A percentile compares a stretch with the other conserved stretches of the same genome.
Conservation (phyloP, 2,888 invertebrate genomes). For the Minunthozetes semirufus region DNA sequence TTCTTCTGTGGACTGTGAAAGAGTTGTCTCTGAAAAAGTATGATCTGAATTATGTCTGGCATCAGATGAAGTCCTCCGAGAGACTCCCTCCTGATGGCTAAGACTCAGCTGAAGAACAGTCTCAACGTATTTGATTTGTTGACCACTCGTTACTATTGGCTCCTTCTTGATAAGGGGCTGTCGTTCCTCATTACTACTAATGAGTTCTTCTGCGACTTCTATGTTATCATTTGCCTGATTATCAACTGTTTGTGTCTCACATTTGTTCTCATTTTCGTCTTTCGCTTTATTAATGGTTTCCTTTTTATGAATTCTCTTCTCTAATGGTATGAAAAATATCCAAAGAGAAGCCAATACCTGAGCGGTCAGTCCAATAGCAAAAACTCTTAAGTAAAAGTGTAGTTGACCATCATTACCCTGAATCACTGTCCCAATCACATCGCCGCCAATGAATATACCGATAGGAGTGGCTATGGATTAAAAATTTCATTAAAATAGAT, state of each 20-base stretch:
- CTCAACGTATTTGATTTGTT: not conserved
- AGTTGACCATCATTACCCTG: constrained; percentile 17
- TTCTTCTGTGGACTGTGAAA: too few relatives aligned
- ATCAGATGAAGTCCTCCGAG: too few relatives aligned
- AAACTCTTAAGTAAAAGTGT: constrained; percentile 15
- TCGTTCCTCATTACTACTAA: not conserved
- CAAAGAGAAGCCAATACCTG: constrained; percentile 16
- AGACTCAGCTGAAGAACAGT: not conserved
- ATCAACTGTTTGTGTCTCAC: not conserved
- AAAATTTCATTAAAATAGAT: too few relatives aligned
- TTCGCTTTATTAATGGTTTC: too few relatives aligned
- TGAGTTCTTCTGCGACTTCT: not conserved
- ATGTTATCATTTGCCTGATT: not conserved
- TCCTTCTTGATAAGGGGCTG: constrained; percentile 1
- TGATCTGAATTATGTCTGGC: not conserved
- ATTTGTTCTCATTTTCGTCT: not conserved
- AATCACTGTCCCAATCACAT: not conserved
- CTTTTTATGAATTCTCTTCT: not conserved
- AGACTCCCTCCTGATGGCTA: too few relatives aligned
- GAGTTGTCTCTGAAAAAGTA: too few relatives aligned
- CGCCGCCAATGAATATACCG: constrained; percentile 28
- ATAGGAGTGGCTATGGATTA: constrained; percentile 9
- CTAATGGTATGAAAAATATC: not conserved
- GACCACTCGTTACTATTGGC: not conserved
- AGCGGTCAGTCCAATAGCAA: not conserved